Base-by-base conservation (phyloP, 2,888 invertebrate species). In the Himalopsyche kuldschensis region DNA sequence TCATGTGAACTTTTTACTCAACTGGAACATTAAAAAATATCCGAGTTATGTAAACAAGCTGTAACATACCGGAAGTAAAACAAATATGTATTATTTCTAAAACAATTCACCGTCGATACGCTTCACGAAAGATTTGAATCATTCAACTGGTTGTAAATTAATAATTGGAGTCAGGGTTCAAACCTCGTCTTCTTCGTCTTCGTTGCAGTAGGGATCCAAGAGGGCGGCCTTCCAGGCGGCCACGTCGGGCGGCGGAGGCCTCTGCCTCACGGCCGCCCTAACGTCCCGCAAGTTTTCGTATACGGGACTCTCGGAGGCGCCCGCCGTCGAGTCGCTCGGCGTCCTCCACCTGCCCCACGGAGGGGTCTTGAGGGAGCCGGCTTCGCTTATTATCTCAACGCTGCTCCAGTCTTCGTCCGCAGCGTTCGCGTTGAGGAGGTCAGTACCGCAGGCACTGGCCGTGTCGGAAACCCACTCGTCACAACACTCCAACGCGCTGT, bases 101-200 rank as follows among this genome's bases (percentile, higher is more conserved):
- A 15, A 41, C 41, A 41, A 15, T 41, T 15, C 35, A 35, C 35
- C 3, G 35, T 35, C 10, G 8, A 10, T 35, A 41, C 15, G 6
- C 15, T 41, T 41, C 15, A 5, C 15, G 4, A 41, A 1, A 15
- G 11, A 15, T 11, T 41, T 15, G 1, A 41, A 41, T 41, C 15
- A 1, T 41, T 1, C 11, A 15, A 2, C 41, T 3, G 63, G 20
- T 32, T 27, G 63, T 15, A 47, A 5, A 17, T 27, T 35, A 80
- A 75, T 46, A 63, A 80, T n/a, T 80, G 30, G 30, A 80, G 24
- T 47, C 69, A 5, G 55, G 15, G 47, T 80, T 88, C 92, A 90
- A 86, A 92, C 92, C 90, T 91, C 92, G 86, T 93, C 93, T 84
- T 92, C 92, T 85, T 92, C 92, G 80, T 93, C 93, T 80, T 93